Evolutionary conservation across 2,797 vertebrate genomes (phyloP).

Genomic region (Coilia nasus): DNA sequence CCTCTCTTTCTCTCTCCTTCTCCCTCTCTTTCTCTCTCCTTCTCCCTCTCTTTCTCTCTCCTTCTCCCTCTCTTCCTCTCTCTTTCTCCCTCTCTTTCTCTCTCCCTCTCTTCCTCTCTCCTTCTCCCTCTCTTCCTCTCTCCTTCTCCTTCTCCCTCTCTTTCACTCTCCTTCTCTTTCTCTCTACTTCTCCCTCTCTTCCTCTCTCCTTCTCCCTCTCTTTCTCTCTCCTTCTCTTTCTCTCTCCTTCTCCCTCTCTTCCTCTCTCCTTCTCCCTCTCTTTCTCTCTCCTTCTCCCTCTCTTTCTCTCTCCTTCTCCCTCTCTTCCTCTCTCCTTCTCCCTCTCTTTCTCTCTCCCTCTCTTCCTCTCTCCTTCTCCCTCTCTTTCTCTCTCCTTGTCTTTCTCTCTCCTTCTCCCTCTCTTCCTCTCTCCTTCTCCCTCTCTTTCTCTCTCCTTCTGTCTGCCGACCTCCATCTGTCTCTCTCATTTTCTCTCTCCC

Average conservation of each 20-base stretch:
- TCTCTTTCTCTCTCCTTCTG: not conserved
- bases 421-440: not conserved
- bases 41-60: not conserved
- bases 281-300: not conserved
- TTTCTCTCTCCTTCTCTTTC: not conserved
- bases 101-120: not conserved
- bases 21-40: too few species aligned
- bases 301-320: not conserved
- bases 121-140: not conserved
- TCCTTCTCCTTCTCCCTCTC: not conserved
- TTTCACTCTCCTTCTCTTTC: too few species aligned
- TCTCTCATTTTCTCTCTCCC: not conserved
- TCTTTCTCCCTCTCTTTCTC: not conserved
- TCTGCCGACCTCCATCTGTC: not conserved
- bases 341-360: not conserved
- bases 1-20: not conserved
- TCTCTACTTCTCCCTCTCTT: not conserved
- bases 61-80: not conserved
- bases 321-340: too few species aligned
- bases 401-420: not conserved
- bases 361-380: not conserved
- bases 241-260: too few species aligned
- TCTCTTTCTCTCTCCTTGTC: not conserved
- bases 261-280: not conserved
- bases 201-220: not conserved